Conservation (phyloP, 2,113 vertebrate genomes). For the Chiloscyllium plagiosum region DNA sequence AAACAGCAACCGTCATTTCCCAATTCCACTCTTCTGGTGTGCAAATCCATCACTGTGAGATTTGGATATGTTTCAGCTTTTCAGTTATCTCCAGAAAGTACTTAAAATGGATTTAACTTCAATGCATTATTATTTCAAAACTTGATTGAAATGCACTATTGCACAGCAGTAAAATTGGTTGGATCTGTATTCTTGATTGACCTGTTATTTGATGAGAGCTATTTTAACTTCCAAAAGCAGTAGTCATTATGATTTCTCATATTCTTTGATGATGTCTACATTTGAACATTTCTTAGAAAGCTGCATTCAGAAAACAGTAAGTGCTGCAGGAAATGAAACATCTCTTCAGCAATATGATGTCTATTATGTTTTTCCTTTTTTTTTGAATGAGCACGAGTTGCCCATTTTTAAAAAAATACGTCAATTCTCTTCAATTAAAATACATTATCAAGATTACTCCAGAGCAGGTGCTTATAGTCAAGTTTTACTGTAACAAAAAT, state of each 20-base stretch:
- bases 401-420: neutral
- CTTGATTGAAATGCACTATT: neutral
- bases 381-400: neutral
- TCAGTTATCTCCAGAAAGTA: neutral
- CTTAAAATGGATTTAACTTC: neutral
- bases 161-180: neutral
- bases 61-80: neutral
- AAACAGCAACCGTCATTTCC: neutral
- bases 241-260: neutral
- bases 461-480: conserved; percentile 64
- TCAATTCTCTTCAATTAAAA: conserved; percentile 53
- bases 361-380: neutral
- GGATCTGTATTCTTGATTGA: neutral
- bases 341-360: conserved; percentile 52
- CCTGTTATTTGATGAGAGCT: neutral
- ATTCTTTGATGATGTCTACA: conserved; percentile 17
- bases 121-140: neutral
- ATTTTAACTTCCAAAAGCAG: neutral
- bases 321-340: conserved; percentile 52
- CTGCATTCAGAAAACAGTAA: conserved; percentile 42
- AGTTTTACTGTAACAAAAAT: conserved; percentile 39
- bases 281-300: neutral
- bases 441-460: conserved; percentile 70
- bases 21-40: neutral
- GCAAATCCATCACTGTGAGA: neutral